A percentile compares a stretch with the other conserved stretches of the same genome.
Conservation (phyloP, 2,113 vertebrate species). For the Podarcis cretensis region DNA sequence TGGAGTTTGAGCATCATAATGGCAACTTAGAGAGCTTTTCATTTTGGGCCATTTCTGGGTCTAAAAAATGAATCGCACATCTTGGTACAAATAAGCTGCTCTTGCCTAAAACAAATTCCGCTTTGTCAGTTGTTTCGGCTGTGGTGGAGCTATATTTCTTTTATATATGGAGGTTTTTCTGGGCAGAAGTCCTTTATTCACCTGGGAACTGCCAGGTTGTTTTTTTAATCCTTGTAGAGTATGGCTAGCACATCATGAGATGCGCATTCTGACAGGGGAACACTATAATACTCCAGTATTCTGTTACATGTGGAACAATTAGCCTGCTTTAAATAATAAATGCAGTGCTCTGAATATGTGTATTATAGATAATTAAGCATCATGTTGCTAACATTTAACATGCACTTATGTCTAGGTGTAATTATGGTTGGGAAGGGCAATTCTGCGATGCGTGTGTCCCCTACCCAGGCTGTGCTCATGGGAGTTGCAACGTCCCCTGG, state of each 20-base stretch:
- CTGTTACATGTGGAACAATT: slow-evolving; percentile 43
- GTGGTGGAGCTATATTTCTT: neutral
- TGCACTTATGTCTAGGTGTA: slow-evolving; percentile 83
- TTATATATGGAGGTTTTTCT: neutral
- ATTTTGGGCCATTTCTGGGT: slow-evolving; percentile 15
- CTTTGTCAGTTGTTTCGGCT: neutral
- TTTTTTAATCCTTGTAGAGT: neutral
- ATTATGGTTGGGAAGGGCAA: slow-evolving; percentile 93
- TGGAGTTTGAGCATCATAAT: neutral
- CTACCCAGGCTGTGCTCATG: slow-evolving; percentile 93
- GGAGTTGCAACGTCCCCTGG: slow-evolving; percentile 91
- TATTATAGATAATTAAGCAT: slow-evolving; percentile 56
- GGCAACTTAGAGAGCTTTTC: slow-evolving; percentile 28
- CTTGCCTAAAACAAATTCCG: neutral
- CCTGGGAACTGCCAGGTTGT: neutral
- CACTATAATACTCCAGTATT: slow-evolving; percentile 28
- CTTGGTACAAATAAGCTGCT: fast-evolving
- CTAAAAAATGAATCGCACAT: slow-evolving; percentile 74
- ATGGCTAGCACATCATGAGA: neutral
- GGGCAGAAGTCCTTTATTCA: neutral
- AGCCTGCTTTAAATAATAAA: slow-evolving; percentile 51
- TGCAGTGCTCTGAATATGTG: slow-evolving; percentile 47
- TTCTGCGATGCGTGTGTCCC: slow-evolving; percentile 91
- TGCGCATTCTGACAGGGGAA: neutral
- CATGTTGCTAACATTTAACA: slow-evolving; percentile 67